These are phyloP conservation scores for Drosophila parabipectinata DNA, from an alignment of 1,140 invertebrate genomes.

Conservation along the genomic window DNA sequence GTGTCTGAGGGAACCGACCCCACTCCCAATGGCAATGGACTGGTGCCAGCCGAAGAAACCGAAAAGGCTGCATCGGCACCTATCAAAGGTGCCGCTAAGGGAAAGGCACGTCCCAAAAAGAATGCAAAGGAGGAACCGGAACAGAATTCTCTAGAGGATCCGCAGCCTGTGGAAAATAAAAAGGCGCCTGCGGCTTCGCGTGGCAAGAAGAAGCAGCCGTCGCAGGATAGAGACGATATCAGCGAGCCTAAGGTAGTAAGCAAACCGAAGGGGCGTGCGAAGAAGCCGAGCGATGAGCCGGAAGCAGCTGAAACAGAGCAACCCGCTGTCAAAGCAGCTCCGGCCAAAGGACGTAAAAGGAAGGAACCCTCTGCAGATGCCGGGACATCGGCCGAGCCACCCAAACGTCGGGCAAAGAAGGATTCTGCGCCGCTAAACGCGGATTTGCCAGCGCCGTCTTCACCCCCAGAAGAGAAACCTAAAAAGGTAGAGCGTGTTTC, in stretches of 20 bases:
- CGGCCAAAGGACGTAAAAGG: conserved; percentile 12
- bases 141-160: background rate
- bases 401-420: conserved; percentile 38
- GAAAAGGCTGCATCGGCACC: background rate
- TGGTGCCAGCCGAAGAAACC: conserved; percentile 1
- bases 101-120: conserved; percentile 40
- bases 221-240: conserved; percentile 14
- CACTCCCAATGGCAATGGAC: conserved; percentile 52
- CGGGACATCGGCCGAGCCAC: conserved; percentile 51
- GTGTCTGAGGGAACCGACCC: background rate
- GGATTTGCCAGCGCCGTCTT: background rate
- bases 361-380: background rate
- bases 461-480: conserved; percentile 17
- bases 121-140: conserved; percentile 1
- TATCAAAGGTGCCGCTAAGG: conserved; percentile 25
- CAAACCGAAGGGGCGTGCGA: conserved; percentile 50
- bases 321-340: conserved; percentile 39
- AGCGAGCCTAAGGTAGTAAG: conserved; percentile 13
- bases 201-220: conserved; percentile 38
- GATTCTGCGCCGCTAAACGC: conserved; percentile 3
- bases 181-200: conserved; percentile 27
- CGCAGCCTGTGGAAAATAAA: conserved; percentile 8
- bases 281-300: conserved; percentile 37
- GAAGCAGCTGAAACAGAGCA: conserved; percentile 8
- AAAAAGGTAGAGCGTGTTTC: conserved; percentile 15